Evolutionary conservation across 2,113 vertebrate species (phyloP).

Genomic region (Nycticorax nycticorax): DNA sequence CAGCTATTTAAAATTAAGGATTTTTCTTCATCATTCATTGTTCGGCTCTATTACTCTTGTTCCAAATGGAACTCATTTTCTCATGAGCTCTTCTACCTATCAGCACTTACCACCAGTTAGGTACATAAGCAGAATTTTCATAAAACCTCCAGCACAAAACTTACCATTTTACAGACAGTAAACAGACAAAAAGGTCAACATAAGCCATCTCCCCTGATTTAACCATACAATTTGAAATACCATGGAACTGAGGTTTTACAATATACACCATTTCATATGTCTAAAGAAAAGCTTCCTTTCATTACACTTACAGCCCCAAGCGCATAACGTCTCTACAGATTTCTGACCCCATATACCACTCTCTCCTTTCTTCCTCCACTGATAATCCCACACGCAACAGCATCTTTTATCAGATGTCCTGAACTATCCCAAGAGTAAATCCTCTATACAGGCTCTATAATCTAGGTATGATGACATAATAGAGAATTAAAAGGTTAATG

Average conservation of each 20-base stretch:
- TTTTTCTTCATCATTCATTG: not conserved
- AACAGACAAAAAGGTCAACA: not conserved
- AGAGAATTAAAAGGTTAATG: conserved; percentile 17
- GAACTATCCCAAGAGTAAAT: not conserved
- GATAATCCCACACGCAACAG: not conserved
- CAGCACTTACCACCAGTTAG: not conserved
- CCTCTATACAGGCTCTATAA: not conserved
- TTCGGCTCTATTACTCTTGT: not conserved
- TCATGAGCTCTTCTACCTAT: not conserved
- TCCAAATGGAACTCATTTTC: not conserved
- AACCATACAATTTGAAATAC: not conserved
- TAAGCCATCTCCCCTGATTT: not conserved
- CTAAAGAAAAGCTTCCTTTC: not conserved
- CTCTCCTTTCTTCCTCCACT: not conserved
- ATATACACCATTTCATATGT: not conserved
- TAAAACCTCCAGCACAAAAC: not conserved
- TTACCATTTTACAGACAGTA: not conserved
- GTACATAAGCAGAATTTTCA: not conserved
- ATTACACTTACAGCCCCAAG: not conserved
- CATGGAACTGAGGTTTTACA: not conserved
- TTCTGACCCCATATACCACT: not conserved
- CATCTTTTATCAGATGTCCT: not conserved
- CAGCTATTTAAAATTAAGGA: not conserved
- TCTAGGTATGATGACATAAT: not conserved
- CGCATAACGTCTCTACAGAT: rapidly evolving